A percentile compares a stretch with the other conserved stretches of the same genome.
Evolutionary conservation across 2,888 invertebrate genomes (phyloP).

Genomic region (Tiliacea citrago): DNA sequence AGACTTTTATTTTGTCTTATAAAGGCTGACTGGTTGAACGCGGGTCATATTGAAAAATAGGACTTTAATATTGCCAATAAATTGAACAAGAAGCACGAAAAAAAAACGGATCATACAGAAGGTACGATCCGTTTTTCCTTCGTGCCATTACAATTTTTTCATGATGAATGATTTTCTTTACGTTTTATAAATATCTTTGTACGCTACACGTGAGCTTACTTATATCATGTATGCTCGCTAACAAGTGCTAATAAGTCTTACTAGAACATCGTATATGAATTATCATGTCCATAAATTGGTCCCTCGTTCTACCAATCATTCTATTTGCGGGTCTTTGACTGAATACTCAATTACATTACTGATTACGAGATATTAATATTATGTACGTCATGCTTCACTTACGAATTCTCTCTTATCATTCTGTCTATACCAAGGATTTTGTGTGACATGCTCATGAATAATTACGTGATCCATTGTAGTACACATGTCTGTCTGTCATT

Average conservation of each 20-base stretch:
- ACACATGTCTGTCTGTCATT: conserved; percentile 11
- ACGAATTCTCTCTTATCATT: conserved; percentile 35
- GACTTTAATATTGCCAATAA: not conserved
- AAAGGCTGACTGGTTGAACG: not conserved
- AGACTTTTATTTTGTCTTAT: not conserved
- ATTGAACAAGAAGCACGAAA: not conserved
- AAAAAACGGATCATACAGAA: not conserved
- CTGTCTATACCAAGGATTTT: conserved; percentile 28
- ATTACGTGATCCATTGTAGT: conserved; percentile 32
- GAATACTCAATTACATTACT: conserved; percentile 25
- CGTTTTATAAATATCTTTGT: too few species aligned
- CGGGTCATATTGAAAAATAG: not conserved
- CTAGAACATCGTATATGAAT: not conserved
- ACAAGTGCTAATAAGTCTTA: too few species aligned
- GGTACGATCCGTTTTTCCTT: too few species aligned
- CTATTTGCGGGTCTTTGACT: not conserved
- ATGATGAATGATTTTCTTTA: not conserved
- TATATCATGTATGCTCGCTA: not conserved
- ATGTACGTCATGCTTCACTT: conserved; percentile 26
- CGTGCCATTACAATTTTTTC: not conserved
- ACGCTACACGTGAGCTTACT: not conserved
- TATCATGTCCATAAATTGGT: too few species aligned
- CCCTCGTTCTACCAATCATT: not conserved
- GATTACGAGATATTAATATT: conserved; percentile 33
- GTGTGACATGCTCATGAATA: conserved; percentile 50